Evolutionary conservation across 2,888 invertebrate species (phyloP).

Genomic region (Eristalis arbustorum): DNA sequence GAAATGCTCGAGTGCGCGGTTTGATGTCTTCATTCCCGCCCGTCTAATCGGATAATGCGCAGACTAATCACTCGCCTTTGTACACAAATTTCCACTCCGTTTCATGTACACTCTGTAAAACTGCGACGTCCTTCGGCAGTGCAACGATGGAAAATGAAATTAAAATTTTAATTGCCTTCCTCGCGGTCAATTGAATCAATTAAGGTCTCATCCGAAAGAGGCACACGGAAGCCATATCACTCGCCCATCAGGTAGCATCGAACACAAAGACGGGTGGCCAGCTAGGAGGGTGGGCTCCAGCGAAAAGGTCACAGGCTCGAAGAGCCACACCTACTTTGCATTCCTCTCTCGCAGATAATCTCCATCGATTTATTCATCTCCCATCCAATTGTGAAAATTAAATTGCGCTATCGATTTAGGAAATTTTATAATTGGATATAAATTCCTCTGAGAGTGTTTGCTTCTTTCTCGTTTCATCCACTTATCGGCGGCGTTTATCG

Average conservation of each 20-base stretch:
- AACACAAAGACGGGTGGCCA: conserved; percentile 19
- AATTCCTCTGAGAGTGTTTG: conserved; percentile 54
- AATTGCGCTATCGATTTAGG: conserved; percentile 66
- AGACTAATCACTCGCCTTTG: conserved; percentile 63
- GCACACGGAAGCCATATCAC: conserved; percentile 3
- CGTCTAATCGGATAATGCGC: conserved; percentile 53
- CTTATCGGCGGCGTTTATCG: conserved; percentile 1
- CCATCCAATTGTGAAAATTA: conserved; percentile 62
- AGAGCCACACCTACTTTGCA: conserved; percentile 58
- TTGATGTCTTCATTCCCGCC: conserved; percentile 4
- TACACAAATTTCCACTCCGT: conserved; percentile 25
- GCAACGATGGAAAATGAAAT: conserved; percentile 47
- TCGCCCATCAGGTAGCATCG: conserved; percentile 22
- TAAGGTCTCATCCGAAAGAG: conserved; percentile 49
- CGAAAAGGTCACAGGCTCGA: not conserved
- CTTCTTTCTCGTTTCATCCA: not conserved
- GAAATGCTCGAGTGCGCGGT: not conserved
- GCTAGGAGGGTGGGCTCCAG: not conserved
- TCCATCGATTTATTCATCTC: conserved; percentile 36
- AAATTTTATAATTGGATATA: conserved; percentile 67
- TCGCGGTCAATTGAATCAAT: conserved; percentile 70
- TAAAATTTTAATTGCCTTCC: conserved; percentile 60
- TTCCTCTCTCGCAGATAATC: conserved; percentile 37
- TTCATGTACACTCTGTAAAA: not conserved
- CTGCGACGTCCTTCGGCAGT: not conserved